Base-by-base conservation (phyloP, 37 sponge, comb jelly and placozoan genomes). In the Corticium candelabrum region DNA sequence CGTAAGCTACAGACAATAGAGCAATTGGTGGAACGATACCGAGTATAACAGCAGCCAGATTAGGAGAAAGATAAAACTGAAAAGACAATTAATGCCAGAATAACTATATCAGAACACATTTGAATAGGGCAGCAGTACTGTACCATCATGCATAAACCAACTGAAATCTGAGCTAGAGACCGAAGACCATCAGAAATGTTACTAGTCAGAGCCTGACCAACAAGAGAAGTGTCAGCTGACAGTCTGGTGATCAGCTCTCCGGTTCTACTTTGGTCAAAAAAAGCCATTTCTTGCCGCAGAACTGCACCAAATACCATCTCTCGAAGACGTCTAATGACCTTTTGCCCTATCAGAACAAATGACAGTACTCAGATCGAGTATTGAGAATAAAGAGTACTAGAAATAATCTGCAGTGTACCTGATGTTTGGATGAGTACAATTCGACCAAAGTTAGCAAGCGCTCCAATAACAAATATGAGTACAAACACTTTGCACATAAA, bases 151-250 rank as follows among this genome's bases (percentile, higher is more conserved):
- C 74, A 37, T 68, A 79, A 38, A 41, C 77, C 79, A 37, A 67
- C 35, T 33, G 40, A 5, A 68, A 50, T 41, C 37, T 80, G 84
- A 3, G 43, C 57, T 56, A 83, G 78, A 2, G 84, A 78, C 41
- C 84, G 36, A 3, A 83, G 74, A 39, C 79, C 78, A 41, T 78
- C 79, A 35, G 69, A 68, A 40, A 83, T 67, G 79, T 83, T 83
- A 15, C 79, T 41, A 4, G 84, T 83, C 5, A 83, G 56, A 34
- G 78, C 78, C 43, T 79, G 40, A 5, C 84, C 84, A 32, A 80
- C 84, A 27, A 83, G 40, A 4, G 73, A 30, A 7, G 77, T 76
- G 74, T 81, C 37, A 34, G 34, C 37, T 40, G 82, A 78, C 57
- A 76, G 21, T 11, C 77, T 11, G 27, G 5, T 76, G 67, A 76